Percentiles rank a stretch among this genome's conserved stretches.
Evolutionary conservation across 2,113 vertebrate species (phyloP).

Genomic region (Pollachius pollachius): DNA sequence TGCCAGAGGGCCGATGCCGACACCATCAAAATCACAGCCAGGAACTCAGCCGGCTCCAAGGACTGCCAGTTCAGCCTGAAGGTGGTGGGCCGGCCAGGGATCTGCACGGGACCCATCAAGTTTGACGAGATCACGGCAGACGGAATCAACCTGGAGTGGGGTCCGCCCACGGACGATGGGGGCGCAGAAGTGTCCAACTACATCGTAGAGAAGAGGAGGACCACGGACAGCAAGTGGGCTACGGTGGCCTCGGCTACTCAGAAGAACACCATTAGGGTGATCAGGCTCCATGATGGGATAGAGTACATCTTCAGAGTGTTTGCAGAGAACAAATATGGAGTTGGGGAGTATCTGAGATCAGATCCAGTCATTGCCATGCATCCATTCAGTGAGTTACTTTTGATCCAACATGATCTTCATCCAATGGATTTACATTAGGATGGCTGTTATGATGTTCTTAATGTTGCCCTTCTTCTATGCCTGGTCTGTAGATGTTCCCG

Average conservation of each 20-base stretch:
- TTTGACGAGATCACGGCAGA: constrained; percentile 98
- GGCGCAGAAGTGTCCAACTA: constrained; percentile 97
- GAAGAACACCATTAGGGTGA: constrained; percentile 92
- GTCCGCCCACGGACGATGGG: constrained; percentile 89
- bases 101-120: constrained; percentile 90
- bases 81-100: constrained; percentile 95
- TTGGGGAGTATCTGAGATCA: constrained; percentile 93
- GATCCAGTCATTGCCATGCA: constrained; percentile 90
- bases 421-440: no score
- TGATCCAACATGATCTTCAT: no score
- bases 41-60: constrained; percentile 85
- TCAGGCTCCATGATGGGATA: constrained; percentile 89
- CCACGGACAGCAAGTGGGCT: constrained; percentile 92
- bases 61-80: constrained; percentile 86
- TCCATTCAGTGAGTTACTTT: constrained; percentile 89
- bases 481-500: constrained; percentile 86
- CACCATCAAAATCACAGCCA: constrained; percentile 85
- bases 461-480: background rate
- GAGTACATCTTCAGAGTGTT: constrained; percentile 96
- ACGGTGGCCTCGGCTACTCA: constrained; percentile 95
- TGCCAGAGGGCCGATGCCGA: constrained; percentile 91
- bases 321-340: constrained; percentile 96
- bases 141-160: constrained; percentile 92
- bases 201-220: constrained; percentile 92
- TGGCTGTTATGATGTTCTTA: constrained; percentile 16